Conservation (phyloP, 2,888 invertebrate genomes). For the Ormyrus thymus region DNA sequence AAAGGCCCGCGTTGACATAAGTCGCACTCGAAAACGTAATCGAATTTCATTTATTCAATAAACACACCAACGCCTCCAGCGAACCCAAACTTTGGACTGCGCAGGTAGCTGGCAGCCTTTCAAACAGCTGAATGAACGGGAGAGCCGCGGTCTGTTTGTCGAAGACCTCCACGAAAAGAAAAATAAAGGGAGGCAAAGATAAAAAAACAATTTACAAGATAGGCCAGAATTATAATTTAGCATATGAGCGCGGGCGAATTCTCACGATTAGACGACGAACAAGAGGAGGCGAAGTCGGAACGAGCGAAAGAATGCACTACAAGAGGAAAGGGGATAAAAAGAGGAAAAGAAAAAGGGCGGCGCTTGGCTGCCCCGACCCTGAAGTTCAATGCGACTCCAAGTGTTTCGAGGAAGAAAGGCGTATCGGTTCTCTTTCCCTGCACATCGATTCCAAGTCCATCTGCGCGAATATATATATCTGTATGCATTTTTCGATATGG, state of each 20-base stretch:
- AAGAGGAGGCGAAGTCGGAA: slow-evolving; percentile 1
- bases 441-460: too few relatives aligned
- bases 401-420: slow-evolving; percentile 29
- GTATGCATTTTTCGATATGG: slow-evolving; percentile 33
- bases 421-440: neutral
- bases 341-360: slow-evolving; percentile 15
- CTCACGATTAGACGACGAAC: slow-evolving; percentile 44
- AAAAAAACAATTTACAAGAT: neutral
- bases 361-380: neutral
- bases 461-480: neutral
- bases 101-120: too few relatives aligned
- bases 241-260: slow-evolving; percentile 45
- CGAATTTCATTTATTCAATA: slow-evolving; percentile 15
- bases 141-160: too few relatives aligned
- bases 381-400: slow-evolving; percentile 9
- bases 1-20: neutral
- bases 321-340: slow-evolving; percentile 2
- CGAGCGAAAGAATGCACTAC: slow-evolving; percentile 12
- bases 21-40: neutral
- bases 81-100: too few relatives aligned
- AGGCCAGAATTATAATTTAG: slow-evolving; percentile 36
- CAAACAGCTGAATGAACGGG: too few relatives aligned
- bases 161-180: too few relatives aligned
- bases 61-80: neutral
- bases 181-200: too few relatives aligned